Conservation (phyloP, 2,113 vertebrate species). For the Cygnus buccinator region DNA sequence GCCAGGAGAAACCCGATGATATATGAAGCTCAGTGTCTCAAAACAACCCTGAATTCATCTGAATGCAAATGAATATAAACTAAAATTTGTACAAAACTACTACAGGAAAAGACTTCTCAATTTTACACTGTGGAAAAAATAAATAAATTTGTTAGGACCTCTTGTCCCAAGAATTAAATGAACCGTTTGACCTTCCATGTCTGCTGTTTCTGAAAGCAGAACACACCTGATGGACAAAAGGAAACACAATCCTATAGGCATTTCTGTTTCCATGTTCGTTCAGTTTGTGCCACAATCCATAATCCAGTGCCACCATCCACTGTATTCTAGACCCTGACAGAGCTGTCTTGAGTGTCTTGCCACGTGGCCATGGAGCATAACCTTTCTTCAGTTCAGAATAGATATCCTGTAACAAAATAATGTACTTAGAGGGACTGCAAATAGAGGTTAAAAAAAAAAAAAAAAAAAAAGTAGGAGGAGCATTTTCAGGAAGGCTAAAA, state of each 20-base stretch:
- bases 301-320: neutral
- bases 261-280: neutral
- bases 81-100: neutral
- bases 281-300: neutral
- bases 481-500: conserved; percentile 16
- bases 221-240: neutral
- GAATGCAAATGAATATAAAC: neutral
- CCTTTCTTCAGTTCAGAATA: neutral
- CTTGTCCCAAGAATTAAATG: neutral
- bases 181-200: neutral
- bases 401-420: neutral
- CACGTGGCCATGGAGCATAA: neutral
- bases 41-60: neutral
- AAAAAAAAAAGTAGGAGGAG: neutral
- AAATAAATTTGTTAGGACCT: neutral
- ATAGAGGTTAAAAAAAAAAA: neutral
- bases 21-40: neutral
- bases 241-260: neutral
- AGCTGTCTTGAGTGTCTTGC: neutral
- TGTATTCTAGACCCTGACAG: neutral
- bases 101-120: neutral
- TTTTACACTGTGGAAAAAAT: neutral
- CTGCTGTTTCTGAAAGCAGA: neutral
- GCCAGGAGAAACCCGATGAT: neutral
- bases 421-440: neutral